Evolutionary conservation across 2,888 invertebrate species (phyloP).

Genomic region (Campopleginae sp.): DNA sequence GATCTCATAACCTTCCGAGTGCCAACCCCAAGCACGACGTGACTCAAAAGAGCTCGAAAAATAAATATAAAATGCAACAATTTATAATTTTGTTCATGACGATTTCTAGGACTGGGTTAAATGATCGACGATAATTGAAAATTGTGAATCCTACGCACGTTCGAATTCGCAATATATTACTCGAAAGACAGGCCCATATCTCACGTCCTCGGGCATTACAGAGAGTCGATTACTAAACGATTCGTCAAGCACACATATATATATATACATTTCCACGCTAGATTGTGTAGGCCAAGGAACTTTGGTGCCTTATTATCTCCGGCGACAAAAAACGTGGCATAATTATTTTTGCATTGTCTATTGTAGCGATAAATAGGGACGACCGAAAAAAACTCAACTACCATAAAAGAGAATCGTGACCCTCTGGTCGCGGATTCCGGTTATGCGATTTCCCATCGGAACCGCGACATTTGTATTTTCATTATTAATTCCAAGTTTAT

Average conservation of each 20-base stretch:
- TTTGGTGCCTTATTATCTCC: constrained; percentile 25
- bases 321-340: constrained; percentile 16
- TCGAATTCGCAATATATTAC: constrained; percentile 13
- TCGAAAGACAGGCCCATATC: constrained; percentile 4
- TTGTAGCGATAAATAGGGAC: not conserved
- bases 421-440: constrained; percentile 22
- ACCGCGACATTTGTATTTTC: not conserved
- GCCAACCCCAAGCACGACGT: too few relatives aligned
- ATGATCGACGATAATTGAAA: not conserved
- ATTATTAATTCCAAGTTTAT: not conserved
- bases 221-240: constrained; percentile 26
- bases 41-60: too few relatives aligned
- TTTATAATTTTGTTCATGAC: not conserved
- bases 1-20: too few relatives aligned
- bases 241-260: constrained; percentile 9
- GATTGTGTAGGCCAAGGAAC: constrained; percentile 38
- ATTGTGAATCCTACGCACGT: not conserved
- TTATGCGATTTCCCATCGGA: constrained; percentile 38
- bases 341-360: constrained; percentile 13
- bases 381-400: not conserved
- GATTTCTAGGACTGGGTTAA: not conserved
- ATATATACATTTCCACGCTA: constrained; percentile 16
- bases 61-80: not conserved
- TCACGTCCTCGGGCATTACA: constrained; percentile 19
- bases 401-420: constrained; percentile 2